Evolutionary conservation across 2,113 vertebrate genomes (phyloP).

Genomic region (Callocephalon fimbriatum): DNA sequence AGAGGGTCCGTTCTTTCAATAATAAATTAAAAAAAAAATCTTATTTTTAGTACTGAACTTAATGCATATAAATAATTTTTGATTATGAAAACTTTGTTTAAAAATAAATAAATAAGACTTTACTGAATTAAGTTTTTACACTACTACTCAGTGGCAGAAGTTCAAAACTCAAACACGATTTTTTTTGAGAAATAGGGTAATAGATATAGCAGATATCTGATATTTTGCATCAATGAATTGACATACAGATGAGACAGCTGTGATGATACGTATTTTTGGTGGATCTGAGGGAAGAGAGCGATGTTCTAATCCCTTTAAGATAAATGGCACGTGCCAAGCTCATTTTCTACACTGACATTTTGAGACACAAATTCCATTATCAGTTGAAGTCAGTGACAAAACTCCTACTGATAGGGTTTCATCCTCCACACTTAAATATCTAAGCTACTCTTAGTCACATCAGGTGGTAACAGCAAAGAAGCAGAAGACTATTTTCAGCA

Average conservation of each 20-base stretch:
- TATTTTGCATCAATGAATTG: neutral
- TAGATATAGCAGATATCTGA: neutral
- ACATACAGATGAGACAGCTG: neutral
- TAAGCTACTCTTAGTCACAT: neutral
- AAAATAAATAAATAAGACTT: neutral
- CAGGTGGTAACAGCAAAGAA: neutral
- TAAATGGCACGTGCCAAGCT: neutral
- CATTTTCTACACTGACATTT: neutral
- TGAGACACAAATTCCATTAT: neutral
- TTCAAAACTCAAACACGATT: neutral
- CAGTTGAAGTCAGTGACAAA: neutral
- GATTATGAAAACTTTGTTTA: neutral
- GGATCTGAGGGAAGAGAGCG: neutral
- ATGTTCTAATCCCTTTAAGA: neutral
- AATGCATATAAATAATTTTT: neutral
- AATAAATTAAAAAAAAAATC: neutral
- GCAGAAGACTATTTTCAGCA: neutral
- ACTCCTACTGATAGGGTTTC: neutral
- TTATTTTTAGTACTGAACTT: neutral
- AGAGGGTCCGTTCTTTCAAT: neutral
- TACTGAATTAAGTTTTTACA: neutral
- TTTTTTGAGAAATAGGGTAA: neutral
- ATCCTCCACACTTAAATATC: neutral
- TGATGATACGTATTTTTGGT: neutral
- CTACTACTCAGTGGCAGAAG: neutral